Conservation (phyloP, 2,113 vertebrate species). For the Phycodurus eques region DNA sequence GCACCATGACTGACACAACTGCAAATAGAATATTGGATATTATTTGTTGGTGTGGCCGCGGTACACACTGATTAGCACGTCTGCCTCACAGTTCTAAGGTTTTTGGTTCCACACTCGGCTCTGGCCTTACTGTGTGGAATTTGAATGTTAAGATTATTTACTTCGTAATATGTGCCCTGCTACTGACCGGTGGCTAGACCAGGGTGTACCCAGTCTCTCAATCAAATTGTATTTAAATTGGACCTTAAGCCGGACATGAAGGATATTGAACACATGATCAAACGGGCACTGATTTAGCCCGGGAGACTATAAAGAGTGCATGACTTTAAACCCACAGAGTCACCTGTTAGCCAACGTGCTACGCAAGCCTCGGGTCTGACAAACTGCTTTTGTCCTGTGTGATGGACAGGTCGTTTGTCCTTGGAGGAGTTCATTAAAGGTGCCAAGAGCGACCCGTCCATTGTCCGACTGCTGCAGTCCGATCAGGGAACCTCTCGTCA, state of each 20-base stretch:
- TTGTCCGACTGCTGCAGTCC: conserved; percentile 93
- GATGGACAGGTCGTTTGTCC: conserved; percentile 82
- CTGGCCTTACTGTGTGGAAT: too few species aligned
- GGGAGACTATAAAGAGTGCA: background rate
- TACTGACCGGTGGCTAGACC: too few species aligned
- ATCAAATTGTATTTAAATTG: too few species aligned
- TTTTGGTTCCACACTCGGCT: too few species aligned
- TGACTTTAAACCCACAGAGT: conserved; percentile 7
- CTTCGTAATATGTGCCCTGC: too few species aligned
- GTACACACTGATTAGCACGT: too few species aligned
- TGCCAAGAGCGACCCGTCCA: conserved; percentile 96
- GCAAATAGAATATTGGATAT: background rate
- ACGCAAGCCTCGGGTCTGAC: background rate
- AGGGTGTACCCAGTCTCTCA: too few species aligned
- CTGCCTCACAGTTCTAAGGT: too few species aligned
- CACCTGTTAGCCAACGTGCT: conserved; percentile 24
- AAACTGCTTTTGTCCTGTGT: background rate
- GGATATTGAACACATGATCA: background rate
- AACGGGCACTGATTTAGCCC: background rate
- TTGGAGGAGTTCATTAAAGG: conserved; percentile 97
- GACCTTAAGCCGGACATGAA: too few species aligned
- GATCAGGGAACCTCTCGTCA: conserved; percentile 87
- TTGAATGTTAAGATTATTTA: too few species aligned
- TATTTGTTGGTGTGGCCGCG: background rate
- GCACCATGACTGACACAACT: background rate